Evolutionary conservation across 2,797 vertebrate species (phyloP).

Genomic region (Scarus forsteni): DNA sequence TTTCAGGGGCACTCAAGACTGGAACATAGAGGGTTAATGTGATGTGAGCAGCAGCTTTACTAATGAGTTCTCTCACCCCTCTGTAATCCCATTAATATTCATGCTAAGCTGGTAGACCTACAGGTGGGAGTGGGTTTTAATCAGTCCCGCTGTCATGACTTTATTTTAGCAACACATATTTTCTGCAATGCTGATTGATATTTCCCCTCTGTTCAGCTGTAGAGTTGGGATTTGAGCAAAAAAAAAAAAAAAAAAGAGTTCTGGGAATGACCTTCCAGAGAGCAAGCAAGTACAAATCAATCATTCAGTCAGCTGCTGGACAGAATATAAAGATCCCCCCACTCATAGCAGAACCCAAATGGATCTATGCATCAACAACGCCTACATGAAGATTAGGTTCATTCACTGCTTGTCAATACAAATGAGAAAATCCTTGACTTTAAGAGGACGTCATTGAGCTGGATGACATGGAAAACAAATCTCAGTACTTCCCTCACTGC

Average conservation of each 20-base stretch:
- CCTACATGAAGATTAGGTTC: slow-evolving; percentile 1
- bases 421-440: background rate
- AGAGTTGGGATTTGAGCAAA: background rate
- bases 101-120: slow-evolving; percentile 30
- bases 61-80: slow-evolving; percentile 44
- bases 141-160: slow-evolving; percentile 8
- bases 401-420: background rate
- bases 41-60: slow-evolving; percentile 7
- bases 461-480: background rate
- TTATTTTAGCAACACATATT: background rate
- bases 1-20: slow-evolving; percentile 16
- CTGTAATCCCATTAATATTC: slow-evolving; percentile 47
- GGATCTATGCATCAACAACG: background rate
- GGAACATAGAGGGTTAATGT: background rate
- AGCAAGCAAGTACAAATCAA: slow-evolving; percentile 14
- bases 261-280: slow-evolving; percentile 16
- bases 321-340: background rate
- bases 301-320: slow-evolving; percentile 13
- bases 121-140: slow-evolving; percentile 12
- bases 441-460: too few relatives aligned
- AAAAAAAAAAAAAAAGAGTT: background rate
- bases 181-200: background rate
- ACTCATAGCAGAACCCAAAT: background rate
- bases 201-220: background rate
- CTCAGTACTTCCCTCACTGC: too few relatives aligned